Evolutionary conservation across 2,797 vertebrate genomes (phyloP).

Genomic region (Philypnodon macrostomus): DNA sequence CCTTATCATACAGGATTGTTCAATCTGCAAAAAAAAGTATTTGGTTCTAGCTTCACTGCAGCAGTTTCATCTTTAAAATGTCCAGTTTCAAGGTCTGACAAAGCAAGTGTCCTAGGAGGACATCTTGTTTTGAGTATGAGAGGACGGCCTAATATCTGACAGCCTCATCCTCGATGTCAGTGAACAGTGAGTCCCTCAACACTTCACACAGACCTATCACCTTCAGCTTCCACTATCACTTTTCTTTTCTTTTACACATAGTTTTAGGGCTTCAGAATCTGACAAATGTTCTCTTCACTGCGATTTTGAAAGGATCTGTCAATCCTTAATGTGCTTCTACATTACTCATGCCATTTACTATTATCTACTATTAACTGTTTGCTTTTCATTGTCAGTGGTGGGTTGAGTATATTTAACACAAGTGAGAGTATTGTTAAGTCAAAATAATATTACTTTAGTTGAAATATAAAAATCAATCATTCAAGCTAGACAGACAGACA

Average conservation of each 20-base stretch:
- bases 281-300: conserved; percentile 26
- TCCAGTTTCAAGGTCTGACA: conserved; percentile 33
- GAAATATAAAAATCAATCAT: no score
- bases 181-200: conserved; percentile 36
- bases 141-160: conserved; percentile 65
- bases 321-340: no score
- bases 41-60: conserved; percentile 28
- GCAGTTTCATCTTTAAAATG: conserved; percentile 6
- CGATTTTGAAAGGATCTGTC: no score
- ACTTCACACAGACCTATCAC: conserved; percentile 44
- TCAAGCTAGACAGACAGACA: no score
- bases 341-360: no score
- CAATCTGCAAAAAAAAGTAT: conserved; percentile 6
- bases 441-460: no score
- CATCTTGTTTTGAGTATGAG: conserved; percentile 59
- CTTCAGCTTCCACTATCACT: conserved; percentile 42
- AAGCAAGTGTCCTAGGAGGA: conserved; percentile 65
- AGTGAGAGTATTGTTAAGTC: no score
- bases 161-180: conserved; percentile 53
- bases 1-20: no score
- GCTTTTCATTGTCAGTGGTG: no score
- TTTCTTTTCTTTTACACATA: conserved; percentile 13
- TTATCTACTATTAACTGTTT: no score
- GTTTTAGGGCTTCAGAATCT: conserved; percentile 32
- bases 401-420: no score